Base-by-base conservation (phyloP, 2,888 invertebrate species). In the Zaprionus obscuricornis region DNA sequence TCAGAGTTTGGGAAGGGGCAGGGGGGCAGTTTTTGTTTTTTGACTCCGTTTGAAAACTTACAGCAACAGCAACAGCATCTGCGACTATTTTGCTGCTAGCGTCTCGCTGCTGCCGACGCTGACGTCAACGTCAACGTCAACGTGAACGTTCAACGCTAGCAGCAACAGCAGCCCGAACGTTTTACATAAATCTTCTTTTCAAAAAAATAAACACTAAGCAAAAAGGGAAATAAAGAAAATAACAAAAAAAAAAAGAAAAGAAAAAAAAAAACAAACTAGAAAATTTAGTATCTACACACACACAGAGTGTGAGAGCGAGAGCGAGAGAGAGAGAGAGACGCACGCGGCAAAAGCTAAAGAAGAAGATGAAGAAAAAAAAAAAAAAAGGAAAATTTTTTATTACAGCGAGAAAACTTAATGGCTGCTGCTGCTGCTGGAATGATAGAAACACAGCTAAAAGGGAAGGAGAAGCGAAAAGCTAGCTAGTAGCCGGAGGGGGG, bases 181-280 rank as follows among this genome's bases (percentile, higher is more conserved):
- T 87, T 88, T 89, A 89, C 88, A 88, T 88, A 88, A 88, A 88
- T 88, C 88, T 88, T 89, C 87, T 88, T 89, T 89, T 86, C 78
- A 85, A 84, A 87, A 86, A 87, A 81, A 85, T 86, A 88, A 88
- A 88, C 89, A 88, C 89, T 89, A 82, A 82, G 85, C 84, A 86
- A 74, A 68, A 68, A 50, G 86, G 79, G 68, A 69, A 37, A 66
- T 50, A 64, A 64, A 50, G 69, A 40, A 47, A 27, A 42, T n/a
- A 57, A 29, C 46, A 8, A 37, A 24, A 56, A 58, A 22, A 70
- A 66, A 71, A 66, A 51, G 49, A 45, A 63, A 77, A 75, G 60
- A 70, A 37, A 64, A 63, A 84, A 68, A 68, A 65, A 68, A 83
- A 82, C 67, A 73, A 82, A 82, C 82, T 82, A 82, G 86, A 86